Evolutionary conservation across 2,888 invertebrate species (phyloP).

Genomic region (Plemyria rubiginata): DNA sequence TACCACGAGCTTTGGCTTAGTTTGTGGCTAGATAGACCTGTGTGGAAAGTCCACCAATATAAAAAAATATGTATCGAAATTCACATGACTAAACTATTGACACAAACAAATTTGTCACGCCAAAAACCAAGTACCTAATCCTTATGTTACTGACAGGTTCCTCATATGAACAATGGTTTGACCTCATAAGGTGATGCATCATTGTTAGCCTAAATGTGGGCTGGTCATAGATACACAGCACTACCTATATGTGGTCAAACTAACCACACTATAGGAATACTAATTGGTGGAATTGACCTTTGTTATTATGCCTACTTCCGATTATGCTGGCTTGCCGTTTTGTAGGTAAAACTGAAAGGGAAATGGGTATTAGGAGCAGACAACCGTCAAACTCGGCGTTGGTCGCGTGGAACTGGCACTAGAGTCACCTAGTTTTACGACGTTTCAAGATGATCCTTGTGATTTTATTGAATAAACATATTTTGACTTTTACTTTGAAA

Average conservation of each 20-base stretch:
- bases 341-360: no score
- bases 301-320: conserved; percentile 20
- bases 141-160: conserved; percentile 37
- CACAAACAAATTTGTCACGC: conserved; percentile 13
- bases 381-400: no score
- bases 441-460: no score
- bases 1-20: no score
- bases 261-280: conserved; percentile 18
- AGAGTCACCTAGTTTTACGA: no score
- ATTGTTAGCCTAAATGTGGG: conserved; percentile 40
- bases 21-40: no score
- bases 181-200: conserved; percentile 56
- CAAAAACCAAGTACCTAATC: conserved; percentile 13
- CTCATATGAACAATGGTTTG: conserved; percentile 57
- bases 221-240: conserved; percentile 9
- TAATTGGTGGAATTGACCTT: conserved; percentile 17
- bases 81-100: conserved; percentile 7
- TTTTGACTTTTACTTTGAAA: no score
- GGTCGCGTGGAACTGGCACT: no score
- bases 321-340: conserved; percentile 1
- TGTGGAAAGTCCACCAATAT: no score
- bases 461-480: no score
- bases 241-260: conserved; percentile 4
- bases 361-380: no score
- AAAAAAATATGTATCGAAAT: background rate